Evolutionary conservation across 2,888 invertebrate species (phyloP).

Genomic region (Luffia ferchaultella): DNA sequence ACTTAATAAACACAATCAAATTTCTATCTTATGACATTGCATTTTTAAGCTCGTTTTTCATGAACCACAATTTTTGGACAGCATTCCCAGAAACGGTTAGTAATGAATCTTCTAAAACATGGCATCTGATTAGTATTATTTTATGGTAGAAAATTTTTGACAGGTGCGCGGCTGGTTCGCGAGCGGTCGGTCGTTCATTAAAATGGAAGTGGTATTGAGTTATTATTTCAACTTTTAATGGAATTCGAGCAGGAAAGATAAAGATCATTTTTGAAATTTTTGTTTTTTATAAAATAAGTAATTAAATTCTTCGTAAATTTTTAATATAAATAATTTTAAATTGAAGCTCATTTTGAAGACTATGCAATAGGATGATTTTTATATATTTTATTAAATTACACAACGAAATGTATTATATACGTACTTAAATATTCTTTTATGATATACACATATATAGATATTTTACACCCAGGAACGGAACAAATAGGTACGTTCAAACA

Average conservation of each 20-base stretch:
- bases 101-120: slow-evolving; percentile 44
- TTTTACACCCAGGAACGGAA: too few relatives aligned
- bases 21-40: slow-evolving; percentile 7
- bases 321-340: too few relatives aligned
- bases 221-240: slow-evolving; percentile 29
- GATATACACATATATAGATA: too few relatives aligned
- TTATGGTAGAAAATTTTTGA: slow-evolving; percentile 35
- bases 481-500: too few relatives aligned
- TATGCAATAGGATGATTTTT: too few relatives aligned
- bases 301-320: too few relatives aligned
- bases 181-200: slow-evolving; percentile 33
- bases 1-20: slow-evolving; percentile 1
- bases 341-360: too few relatives aligned
- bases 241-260: slow-evolving; percentile 7
- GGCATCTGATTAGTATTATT: slow-evolving; percentile 40
- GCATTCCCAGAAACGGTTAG: slow-evolving; percentile 28
- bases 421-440: too few relatives aligned
- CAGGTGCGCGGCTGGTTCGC: slow-evolving; percentile 33
- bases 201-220: slow-evolving; percentile 34
- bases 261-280: too few relatives aligned
- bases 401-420: too few relatives aligned
- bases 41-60: slow-evolving; percentile 19
- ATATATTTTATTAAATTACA: too few relatives aligned
- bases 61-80: slow-evolving; percentile 9
- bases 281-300: too few relatives aligned